Evolutionary conservation across 2,888 invertebrate species (phyloP).

Genomic region (Dione juno): DNA sequence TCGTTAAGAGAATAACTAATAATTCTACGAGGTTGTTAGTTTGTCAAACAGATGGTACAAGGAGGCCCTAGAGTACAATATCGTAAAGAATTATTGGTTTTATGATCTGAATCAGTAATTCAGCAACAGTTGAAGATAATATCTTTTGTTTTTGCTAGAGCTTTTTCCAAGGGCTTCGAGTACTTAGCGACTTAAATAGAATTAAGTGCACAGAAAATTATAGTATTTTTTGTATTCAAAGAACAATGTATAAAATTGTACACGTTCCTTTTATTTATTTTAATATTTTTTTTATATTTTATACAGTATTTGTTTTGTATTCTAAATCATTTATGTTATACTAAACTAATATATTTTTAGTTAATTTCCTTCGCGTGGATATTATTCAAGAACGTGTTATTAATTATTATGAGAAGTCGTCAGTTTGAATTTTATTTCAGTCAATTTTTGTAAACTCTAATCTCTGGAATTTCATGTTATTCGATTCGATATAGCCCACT

Average conservation of each 20-base stretch:
- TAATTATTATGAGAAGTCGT: too few species aligned
- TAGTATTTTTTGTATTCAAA: slow-evolving; percentile 10
- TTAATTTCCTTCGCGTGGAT: too few species aligned
- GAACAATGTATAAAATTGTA: slow-evolving; percentile 1
- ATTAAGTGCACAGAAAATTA: slow-evolving; percentile 5
- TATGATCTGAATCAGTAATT: slow-evolving; percentile 43
- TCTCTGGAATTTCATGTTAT: too few species aligned
- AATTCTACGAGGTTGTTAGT: slow-evolving; percentile 49
- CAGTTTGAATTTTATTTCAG: background rate
- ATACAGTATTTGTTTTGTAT: background rate
- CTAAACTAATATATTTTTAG: too few species aligned
- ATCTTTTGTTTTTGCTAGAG: slow-evolving; percentile 17
- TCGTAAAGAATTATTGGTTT: slow-evolving; percentile 50
- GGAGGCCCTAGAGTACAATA: slow-evolving; percentile 49
- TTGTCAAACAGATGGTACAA: slow-evolving; percentile 52
- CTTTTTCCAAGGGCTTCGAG: background rate
- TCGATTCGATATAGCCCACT: too few species aligned
- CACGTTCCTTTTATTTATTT: slow-evolving; percentile 1
- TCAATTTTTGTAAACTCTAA: too few species aligned
- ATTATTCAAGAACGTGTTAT: too few species aligned
- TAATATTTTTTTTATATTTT: background rate
- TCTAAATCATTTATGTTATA: background rate
- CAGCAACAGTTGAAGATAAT: slow-evolving; percentile 9
- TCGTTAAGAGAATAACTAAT: slow-evolving; percentile 40
- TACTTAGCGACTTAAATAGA: slow-evolving; percentile 6